These are phyloP conservation scores for Phataginus tricuspis DNA, from an alignment of 2,797 vertebrate genomes.

Conservation along the genomic window DNA sequence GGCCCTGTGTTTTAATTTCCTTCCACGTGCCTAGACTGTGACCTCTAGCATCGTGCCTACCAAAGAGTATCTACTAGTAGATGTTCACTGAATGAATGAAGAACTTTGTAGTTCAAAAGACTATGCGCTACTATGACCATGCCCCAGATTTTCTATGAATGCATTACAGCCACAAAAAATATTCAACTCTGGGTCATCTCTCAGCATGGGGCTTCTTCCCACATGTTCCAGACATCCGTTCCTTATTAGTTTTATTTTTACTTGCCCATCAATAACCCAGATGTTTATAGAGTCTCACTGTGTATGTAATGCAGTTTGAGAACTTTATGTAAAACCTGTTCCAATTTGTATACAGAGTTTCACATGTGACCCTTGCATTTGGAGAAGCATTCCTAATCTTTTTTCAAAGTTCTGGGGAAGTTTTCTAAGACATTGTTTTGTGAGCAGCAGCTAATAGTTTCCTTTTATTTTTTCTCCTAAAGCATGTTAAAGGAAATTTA, in stretches of 20 bases:
- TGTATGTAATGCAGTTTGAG: background rate
- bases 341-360: background rate
- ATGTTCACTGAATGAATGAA: background rate
- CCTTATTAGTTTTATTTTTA: background rate
- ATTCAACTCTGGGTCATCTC: rapidly evolving
- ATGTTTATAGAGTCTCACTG: background rate
- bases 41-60: background rate
- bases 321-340: background rate
- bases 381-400: background rate
- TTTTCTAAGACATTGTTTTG: background rate
- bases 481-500: background rate
- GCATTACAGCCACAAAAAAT: background rate
- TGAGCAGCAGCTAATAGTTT: background rate
- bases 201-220: background rate
- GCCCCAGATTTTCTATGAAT: background rate
- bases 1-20: background rate
- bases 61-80: background rate
- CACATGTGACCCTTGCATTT: rapidly evolving
- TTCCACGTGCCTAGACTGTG: background rate
- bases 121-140: rapidly evolving
- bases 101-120: background rate
- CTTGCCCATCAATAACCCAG: background rate
- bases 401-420: background rate
- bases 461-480: background rate
- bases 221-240: background rate